Conservation (phyloP, 2,113 vertebrate genomes). For the Pangasianodon gigas region DNA sequence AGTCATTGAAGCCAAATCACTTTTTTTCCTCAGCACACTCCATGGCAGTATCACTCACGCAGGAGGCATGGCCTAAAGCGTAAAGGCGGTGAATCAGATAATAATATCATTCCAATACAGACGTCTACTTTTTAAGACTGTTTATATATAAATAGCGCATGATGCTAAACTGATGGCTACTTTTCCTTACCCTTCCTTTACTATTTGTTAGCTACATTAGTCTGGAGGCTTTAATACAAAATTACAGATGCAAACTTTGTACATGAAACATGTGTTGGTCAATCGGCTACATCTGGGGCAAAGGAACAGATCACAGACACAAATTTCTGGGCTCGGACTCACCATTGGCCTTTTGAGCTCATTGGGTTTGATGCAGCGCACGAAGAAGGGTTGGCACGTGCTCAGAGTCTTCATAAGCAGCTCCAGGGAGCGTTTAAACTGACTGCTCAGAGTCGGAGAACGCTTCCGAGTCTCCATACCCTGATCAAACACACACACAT, state of each 20-base stretch:
- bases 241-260: neutral
- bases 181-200: neutral
- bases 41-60: neutral
- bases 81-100: neutral
- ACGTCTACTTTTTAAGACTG: neutral
- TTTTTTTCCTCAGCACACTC: neutral
- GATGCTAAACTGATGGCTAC: neutral
- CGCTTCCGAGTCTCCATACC: constrained; percentile 98
- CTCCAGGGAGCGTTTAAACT: constrained; percentile 99
- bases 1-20: neutral
- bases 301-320: neutral
- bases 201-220: neutral
- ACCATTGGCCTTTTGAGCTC: constrained; percentile 99
- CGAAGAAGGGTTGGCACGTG: constrained; percentile 96
- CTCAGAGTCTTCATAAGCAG: constrained; percentile 94
- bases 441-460: constrained; percentile 97
- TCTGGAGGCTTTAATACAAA: neutral
- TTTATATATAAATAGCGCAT: neutral
- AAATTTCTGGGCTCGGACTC: constrained; percentile 60
- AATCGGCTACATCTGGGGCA: neutral
- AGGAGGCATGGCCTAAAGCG: neutral
- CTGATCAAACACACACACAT: constrained; percentile 63
- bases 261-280: neutral
- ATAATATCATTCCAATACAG: neutral
- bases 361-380: constrained; percentile 98